Evolutionary conservation across 2,888 invertebrate genomes (phyloP), one percentile per base, ranked within the genome.

Genomic region (Drosophila tripunctata): DNA sequence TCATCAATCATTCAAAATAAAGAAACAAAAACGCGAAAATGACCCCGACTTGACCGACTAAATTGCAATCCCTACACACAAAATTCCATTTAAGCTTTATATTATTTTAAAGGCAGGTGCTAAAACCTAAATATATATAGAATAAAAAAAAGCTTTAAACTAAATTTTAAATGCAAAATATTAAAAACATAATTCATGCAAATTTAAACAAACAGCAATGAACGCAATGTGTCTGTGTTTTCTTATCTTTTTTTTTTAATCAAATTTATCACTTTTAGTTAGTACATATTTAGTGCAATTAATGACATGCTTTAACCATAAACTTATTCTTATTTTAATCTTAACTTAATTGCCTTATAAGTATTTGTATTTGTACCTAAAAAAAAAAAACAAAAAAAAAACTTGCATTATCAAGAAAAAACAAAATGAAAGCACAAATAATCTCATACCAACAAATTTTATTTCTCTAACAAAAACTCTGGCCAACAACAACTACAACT

Each of bases 371-470:
- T 52, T 52, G 14, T 33, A 33, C 30, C 21, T 22, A 10, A 47
- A 17, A 17, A 36, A 36, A 36, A 36, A 36, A 15, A 27, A n/a
- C n/a, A n/a, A 27, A 27, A 27, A 51, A 51, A 78, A 12, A 38
- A 51, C 50, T 51, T 51, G 48, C 36, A 48, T 36, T 48, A 36
- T 15, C 19, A 51, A 51, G 43, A 54, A 31, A 36, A 38, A 60
- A 47, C 33, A 17, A 56, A 68, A 54, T 38, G 30, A 51, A 51
- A 78, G 75, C 77, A 81, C 81, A 75, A 73, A 73, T 80, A 87
- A 72, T 87, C n/a, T n/a, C 69, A 87, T 71, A 80, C 75, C 44
- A 60, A 62, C 55, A 63, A 60, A 66, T 77, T 82, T 87, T 73
- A 78, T 79, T 81, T 84, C 68, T 63, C 67, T 57, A 70, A 78